These are phyloP conservation scores for Etheostoma spectabile DNA, from an alignment of 2,113 vertebrate genomes.

Conservation along the genomic window DNA sequence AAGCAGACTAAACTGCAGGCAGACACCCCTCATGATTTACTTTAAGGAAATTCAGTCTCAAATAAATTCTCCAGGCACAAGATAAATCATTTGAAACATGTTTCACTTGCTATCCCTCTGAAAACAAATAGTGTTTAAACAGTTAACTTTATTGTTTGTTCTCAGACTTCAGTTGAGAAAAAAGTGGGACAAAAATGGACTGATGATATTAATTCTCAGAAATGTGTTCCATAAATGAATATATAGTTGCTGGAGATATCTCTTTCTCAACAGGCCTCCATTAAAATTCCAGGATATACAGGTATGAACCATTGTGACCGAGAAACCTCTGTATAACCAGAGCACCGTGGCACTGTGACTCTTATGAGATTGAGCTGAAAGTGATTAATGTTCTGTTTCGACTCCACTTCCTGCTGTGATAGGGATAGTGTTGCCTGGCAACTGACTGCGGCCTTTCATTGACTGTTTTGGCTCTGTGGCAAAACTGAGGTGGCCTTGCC, in stretches of 20 bases:
- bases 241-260: neutral
- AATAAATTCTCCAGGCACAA: conserved; percentile 17
- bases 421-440: conserved; percentile 83
- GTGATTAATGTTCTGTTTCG: conserved; percentile 78
- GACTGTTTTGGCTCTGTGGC: conserved; percentile 70
- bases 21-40: conserved; percentile 10
- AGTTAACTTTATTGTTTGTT: neutral
- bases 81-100: conserved; percentile 18
- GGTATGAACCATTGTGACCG: conserved; percentile 6
- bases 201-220: conserved; percentile 11
- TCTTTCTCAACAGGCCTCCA: neutral
- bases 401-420: conserved; percentile 78
- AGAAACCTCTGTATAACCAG: conserved; percentile 59
- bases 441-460: conserved; percentile 77
- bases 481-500: conserved; percentile 67
- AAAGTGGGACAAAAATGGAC: neutral
- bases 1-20: conserved; percentile 13
- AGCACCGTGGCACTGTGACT: conserved; percentile 42
- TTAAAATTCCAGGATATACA: neutral
- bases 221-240: conserved; percentile 11
- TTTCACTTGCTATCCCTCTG: conserved; percentile 10
- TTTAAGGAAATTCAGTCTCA: conserved; percentile 20
- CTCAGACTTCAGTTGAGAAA: neutral
- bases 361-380: conserved; percentile 71
- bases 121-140: conserved; percentile 8